Conservation (phyloP, 2,797 vertebrate species). For the Acipenser ruthenus region DNA sequence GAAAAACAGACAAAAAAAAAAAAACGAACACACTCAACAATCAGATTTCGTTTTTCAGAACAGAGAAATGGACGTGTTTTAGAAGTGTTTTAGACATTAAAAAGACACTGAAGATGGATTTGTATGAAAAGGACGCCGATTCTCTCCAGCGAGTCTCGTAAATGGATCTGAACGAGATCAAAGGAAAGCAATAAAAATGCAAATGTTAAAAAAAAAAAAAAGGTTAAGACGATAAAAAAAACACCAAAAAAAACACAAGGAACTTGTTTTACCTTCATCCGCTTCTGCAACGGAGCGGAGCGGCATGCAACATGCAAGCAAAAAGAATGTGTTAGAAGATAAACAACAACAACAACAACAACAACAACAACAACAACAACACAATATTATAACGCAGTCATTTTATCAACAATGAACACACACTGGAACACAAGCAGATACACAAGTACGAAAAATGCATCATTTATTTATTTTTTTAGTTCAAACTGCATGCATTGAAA, state of each 20-base stretch:
- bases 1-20: too few species aligned
- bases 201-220: constrained; percentile 40
- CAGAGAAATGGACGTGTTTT: too few species aligned
- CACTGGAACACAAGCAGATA: too few species aligned
- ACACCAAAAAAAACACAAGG: constrained; percentile 18
- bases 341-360: background rate
- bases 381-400: background rate
- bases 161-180: constrained; percentile 15
- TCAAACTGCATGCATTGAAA: too few species aligned
- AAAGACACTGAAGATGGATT: too few species aligned
- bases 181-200: constrained; percentile 51
- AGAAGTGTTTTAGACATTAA: too few species aligned
- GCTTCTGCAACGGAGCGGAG: constrained; percentile 80
- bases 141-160: too few species aligned
- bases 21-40: too few species aligned
- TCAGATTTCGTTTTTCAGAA: too few species aligned
- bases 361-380: constrained; percentile 11
- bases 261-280: constrained; percentile 83
- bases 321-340: constrained; percentile 74
- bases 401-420: background rate
- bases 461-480: too few species aligned
- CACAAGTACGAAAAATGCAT: too few species aligned
- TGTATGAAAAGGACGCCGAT: too few species aligned
- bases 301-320: constrained; percentile 96
- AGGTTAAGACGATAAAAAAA: constrained; percentile 29